Percentiles rank a stretch among this genome's conserved stretches.
Evolutionary conservation across 2,888 invertebrate species (phyloP).

Genomic region (Sinhomidia bicolor): DNA sequence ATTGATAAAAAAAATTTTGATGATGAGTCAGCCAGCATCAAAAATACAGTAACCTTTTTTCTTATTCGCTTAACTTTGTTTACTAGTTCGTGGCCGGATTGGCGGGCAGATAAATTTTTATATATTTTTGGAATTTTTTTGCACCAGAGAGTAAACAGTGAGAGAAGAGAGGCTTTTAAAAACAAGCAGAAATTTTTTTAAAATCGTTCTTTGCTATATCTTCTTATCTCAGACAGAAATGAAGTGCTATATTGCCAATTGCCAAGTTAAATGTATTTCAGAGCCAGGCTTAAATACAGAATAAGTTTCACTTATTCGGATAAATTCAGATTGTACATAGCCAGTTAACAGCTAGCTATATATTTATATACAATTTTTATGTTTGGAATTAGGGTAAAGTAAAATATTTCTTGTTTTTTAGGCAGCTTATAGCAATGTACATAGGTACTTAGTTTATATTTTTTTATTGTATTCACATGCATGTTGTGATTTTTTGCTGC

Average conservation of each 20-base stretch:
- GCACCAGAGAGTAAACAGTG: background rate
- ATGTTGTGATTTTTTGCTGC: slow-evolving; percentile 3
- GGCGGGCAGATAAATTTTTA: background rate
- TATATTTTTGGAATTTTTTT: slow-evolving; percentile 23
- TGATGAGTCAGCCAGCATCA: no score
- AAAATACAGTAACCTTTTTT: no score
- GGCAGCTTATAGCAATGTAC: no score
- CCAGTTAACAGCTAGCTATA: background rate
- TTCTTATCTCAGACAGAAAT: no score
- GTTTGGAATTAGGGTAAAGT: background rate
- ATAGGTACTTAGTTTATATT: background rate
- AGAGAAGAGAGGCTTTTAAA: background rate
- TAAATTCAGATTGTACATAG: background rate
- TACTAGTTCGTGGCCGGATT: slow-evolving; percentile 30
- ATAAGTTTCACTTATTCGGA: background rate
- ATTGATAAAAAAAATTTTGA: no score
- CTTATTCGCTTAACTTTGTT: background rate
- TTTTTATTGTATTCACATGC: background rate
- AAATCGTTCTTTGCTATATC: background rate
- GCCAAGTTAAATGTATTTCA: slow-evolving; percentile 3
- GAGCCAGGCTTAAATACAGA: background rate
- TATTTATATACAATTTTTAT: background rate
- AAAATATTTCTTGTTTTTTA: no score
- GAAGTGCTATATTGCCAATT: slow-evolving; percentile 15
- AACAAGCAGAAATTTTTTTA: background rate